Evolutionary conservation across 2,113 vertebrate species (phyloP), one percentile per base, ranked within the genome.

Genomic region (Phyllopteryx taeniolatus): DNA sequence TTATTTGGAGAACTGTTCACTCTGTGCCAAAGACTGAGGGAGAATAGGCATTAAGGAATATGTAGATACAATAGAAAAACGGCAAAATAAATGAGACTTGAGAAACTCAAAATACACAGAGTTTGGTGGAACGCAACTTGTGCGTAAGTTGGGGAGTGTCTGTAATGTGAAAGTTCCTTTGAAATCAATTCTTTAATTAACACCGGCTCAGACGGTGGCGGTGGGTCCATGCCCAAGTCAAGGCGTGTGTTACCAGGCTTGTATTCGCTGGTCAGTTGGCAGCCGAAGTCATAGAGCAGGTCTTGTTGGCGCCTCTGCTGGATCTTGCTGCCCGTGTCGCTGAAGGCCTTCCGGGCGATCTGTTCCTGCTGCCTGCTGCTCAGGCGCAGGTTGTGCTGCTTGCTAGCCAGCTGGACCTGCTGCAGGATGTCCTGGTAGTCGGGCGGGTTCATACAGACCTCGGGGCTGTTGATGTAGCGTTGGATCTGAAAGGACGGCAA

Each of bases 241-340:
- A 56, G 49, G 13, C 19, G 5, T 7, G n/a, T 47, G 80, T 85
- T 85, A 96, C 96, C 84, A 22, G 91, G 89, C 47, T 89, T 93
- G 57, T 95, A 98, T 46, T 68, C 0, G 51, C 98, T 96, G 0
- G 96, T 98, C 20, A 98, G 94, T 49, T 94, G 93, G 0, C 93
- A 96, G 2, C 96, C 96, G 0, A 98, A 98, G 89, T 98, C 98
- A 82, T 94, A 98, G 49, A 96, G 91, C 80, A 96, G 90, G 80
- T 97, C 96, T 0, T 95, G 91, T 74, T 95, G 95, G 0, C 96
- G 92, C 0, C 96, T 77, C 19, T 97, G 92, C 89, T 98, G 95
- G 17, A 97, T 86, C 9, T 77, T 80, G 73, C 92, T 91, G 2
- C 95, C 95, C 0, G 94, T 94, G 2, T 97, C 95, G 0, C 93